Evolutionary conservation across 2,797 vertebrate species (phyloP), one percentile per base, ranked within the genome.

Genomic region (Rhynchotus rufescens): DNA sequence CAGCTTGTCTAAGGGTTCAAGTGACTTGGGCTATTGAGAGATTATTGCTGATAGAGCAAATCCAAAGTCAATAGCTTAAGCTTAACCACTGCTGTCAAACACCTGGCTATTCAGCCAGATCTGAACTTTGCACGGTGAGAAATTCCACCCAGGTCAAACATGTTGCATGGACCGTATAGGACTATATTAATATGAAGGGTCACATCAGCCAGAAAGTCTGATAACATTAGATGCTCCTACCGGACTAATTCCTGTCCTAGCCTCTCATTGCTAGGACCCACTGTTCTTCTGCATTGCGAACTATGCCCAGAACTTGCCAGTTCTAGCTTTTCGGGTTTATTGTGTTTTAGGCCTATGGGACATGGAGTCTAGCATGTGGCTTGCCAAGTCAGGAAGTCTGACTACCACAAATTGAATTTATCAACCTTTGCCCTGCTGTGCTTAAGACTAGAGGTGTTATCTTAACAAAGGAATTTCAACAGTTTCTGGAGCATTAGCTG

Each of bases 371-470:
- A n/a, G 17, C n/a, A 20, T n/a, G 17, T 56, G 54, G 10, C 30
- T n/a, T 56, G 54, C 19, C 54, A 56, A n/a, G 54, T 56, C 54
- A 56, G 54, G 30, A 56, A 56, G 30, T 56, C 28, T n/a, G 17
- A 56, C 54, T 56, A n/a, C 17, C 30, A n/a, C 30, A 56, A 56
- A n/a, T 56, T 7, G 54, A 4, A 52, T 61, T 80, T 32, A 28
- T 49, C 65, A 90, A 22, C 32, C 26, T 69, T 73, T 74, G 7
- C 21, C 17, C 0, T 0, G 1, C 4, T 15, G 0, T 4, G 6
- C 12, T 16, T 51, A 80, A 66, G 25, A 10, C 34, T 86, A 5
- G 78, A 81, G 16, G 3, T 15, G 23, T 4, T 52, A 44, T 15
- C 10, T 67, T 38, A 83, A n/a, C 4, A 15, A 38, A 86, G 20